phyloP scores from a whole-genome alignment of 2,888 invertebrate genomes.

The Tachina grossa region DNA sequence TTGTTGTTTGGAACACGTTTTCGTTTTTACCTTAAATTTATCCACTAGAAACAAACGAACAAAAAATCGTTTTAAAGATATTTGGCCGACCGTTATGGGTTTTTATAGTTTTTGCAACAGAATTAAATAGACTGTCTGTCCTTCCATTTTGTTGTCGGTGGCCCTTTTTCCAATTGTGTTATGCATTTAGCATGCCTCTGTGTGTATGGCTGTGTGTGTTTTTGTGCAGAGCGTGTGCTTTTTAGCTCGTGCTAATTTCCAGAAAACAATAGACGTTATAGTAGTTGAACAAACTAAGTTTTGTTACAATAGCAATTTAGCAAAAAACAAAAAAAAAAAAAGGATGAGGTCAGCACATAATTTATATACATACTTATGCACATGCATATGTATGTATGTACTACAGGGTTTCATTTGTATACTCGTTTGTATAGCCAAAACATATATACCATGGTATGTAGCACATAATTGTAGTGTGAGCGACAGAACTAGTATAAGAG shows the following conservation, averaged over 20 bases:
- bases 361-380: constrained; percentile 5
- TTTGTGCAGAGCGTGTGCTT: constrained; percentile 13
- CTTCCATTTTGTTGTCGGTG: constrained; percentile 1
- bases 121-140: constrained; percentile 20
- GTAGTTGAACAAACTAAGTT: constrained; percentile 48
- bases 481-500: too few relatives aligned
- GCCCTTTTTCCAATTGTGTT: constrained; percentile 21
- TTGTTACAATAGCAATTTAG: constrained; percentile 51
- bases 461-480: too few relatives aligned
- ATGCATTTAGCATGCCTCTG: not conserved
- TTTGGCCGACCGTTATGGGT: constrained; percentile 62
- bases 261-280: constrained; percentile 61
- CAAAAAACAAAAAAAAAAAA: constrained; percentile 16
- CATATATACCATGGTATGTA: too few relatives aligned
- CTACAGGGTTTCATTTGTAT: too few relatives aligned
- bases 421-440: too few relatives aligned
- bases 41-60: not conserved
- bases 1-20: constrained; percentile 56
- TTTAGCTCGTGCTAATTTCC: constrained; percentile 67
- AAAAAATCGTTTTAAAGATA: constrained; percentile 37
- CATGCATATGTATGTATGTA: too few relatives aligned
- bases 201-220: constrained; percentile 7
- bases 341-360: constrained; percentile 64
- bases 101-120: constrained; percentile 31
- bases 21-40: constrained; percentile 46